Base-by-base conservation (phyloP, 2,888 invertebrate species). In the Parnassius smintheus region DNA sequence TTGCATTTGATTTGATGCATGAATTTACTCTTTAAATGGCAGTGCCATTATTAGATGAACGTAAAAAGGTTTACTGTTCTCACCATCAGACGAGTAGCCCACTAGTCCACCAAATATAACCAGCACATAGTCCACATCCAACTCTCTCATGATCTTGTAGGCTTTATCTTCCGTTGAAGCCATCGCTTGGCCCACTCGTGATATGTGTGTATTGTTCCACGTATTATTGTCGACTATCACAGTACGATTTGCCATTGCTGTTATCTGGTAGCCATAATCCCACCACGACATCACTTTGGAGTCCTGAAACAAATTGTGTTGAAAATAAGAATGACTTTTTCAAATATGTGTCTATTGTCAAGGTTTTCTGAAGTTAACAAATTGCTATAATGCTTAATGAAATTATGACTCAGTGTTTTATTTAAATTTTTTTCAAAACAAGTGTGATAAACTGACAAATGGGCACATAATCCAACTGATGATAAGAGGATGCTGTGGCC, bases 261-360 rank as follows among this genome's bases (percentile, higher is more conserved):
- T 99, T 91, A 99, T 99, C 90, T 98, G 98, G 89, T 99, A 99
- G 0, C 99, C 99, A 88, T 99, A 99, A 93, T 99, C 98, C 98
- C 99, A 99, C 99, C 99, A 99, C 0, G 98, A 98, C 99, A 99
- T 99, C 64, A 99, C 96, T 83, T 97, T 96, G 1, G 99, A 96
- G 86, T 99, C 96, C 96, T 97, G 75, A 95, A 2, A 98, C 97
- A 78, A 97, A 10, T 35, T 35, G 4, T 35, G 35, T 35, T 35
- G 35, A 35, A 35, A 35, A 7, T 35, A 35, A 35, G 35, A 35
- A 35, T 35, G 35, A 35, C 1, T 7, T 35, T 35, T 35, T 4
- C 4, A 35, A 35, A 7, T 35, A 4, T 35, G 25, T 25, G 35
- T 35, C 35, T 7, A 35, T 35, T 35, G 35, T 3, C 35, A 35